A percentile compares a stretch with the other conserved stretches of the same genome.
These are phyloP conservation scores for Drosophila multiciliata DNA, from an alignment of 2,888 invertebrate genomes.

Conservation along the genomic window DNA sequence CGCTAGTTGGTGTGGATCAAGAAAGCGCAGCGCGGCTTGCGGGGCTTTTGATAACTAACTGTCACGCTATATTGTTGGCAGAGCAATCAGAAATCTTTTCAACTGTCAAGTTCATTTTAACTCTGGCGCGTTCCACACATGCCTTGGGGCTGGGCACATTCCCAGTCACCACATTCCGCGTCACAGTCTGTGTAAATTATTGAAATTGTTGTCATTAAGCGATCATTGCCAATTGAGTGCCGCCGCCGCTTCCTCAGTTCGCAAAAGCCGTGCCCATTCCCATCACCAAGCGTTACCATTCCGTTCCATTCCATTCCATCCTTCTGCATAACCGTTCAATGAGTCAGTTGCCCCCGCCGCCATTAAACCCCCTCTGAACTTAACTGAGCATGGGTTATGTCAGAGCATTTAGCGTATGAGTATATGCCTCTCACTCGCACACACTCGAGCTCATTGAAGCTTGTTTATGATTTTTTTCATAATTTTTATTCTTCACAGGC, in stretches of 20 bases:
- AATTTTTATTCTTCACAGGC: constrained; percentile 52
- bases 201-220: constrained; percentile 61
- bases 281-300: background rate
- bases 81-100: constrained; percentile 43
- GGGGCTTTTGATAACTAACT: constrained; percentile 9
- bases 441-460: constrained; percentile 38
- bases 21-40: background rate
- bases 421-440: constrained; percentile 6
- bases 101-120: constrained; percentile 44
- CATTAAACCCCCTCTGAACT: background rate
- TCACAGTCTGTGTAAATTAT: constrained; percentile 48
- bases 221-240: constrained; percentile 59
- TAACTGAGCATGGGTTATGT: constrained; percentile 43
- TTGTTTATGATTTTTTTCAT: constrained; percentile 51
- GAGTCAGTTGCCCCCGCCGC: constrained; percentile 41
- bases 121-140: constrained; percentile 24
- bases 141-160: constrained; percentile 7
- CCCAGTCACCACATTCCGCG: constrained; percentile 24
- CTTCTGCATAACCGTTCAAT: constrained; percentile 43
- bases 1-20: constrained; percentile 6
- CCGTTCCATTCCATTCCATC: constrained; percentile 6
- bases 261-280: background rate
- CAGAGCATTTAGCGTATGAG: constrained; percentile 34
- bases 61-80: constrained; percentile 49
- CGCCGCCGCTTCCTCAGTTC: constrained; percentile 12